phyloP scores from a whole-genome alignment of 2,113 vertebrate species.

The Daphoenositta chrysoptera region DNA sequence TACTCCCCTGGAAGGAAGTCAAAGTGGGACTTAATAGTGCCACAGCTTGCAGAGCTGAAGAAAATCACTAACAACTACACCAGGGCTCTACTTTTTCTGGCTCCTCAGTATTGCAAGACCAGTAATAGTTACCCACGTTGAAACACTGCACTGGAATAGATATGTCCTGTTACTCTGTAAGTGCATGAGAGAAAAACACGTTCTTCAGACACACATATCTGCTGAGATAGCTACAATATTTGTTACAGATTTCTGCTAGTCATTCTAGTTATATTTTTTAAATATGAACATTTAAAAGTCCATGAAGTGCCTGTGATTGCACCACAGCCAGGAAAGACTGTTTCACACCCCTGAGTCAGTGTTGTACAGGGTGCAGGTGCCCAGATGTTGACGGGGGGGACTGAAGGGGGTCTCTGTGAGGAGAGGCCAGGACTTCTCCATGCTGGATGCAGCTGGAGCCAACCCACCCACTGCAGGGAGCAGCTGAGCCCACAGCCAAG shows the following conservation, averaged over 20 bases:
- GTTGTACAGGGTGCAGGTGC: accelerated
- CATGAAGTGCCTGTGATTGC: not conserved
- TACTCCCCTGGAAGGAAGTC: not conserved
- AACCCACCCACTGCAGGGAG: not conserved
- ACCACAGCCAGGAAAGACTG: not conserved
- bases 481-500: accelerated
- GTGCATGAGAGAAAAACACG: not conserved
- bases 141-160: not conserved
- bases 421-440: accelerated
- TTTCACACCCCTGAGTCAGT: not conserved
- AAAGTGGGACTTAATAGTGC: not conserved
- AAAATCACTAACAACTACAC: not conserved
- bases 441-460: too few species aligned
- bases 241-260: not conserved
- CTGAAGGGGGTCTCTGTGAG: not conserved
- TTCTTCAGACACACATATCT: not conserved
- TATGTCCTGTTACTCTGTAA: not conserved
- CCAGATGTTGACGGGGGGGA: too few species aligned
- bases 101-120: not conserved
- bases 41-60: not conserved
- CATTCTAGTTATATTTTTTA: not conserved
- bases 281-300: not conserved
- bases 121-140: not conserved
- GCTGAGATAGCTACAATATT: not conserved
- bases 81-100: not conserved